Evolutionary conservation across 2,888 invertebrate genomes (phyloP).

Genomic region (Scaptomyza caliginosa): DNA sequence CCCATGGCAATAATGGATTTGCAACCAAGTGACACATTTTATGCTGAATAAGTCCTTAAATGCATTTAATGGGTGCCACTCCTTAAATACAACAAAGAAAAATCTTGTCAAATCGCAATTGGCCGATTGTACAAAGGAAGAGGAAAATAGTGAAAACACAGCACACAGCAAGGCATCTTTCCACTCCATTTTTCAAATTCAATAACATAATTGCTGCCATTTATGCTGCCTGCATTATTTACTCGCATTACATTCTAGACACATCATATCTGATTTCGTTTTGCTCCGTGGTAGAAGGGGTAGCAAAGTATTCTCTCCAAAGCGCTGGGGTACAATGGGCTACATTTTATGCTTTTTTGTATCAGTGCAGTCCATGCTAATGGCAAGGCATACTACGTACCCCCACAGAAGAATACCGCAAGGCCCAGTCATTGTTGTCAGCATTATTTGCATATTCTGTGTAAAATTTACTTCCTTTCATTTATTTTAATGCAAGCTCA

Average conservation of each 20-base stretch:
- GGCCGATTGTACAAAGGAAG: slow-evolving; percentile 8
- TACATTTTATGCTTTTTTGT: slow-evolving; percentile 43
- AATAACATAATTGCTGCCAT: slow-evolving; percentile 71
- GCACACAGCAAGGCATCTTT: slow-evolving; percentile 8
- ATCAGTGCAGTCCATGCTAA: slow-evolving; percentile 65
- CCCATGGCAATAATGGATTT: too few relatives aligned
- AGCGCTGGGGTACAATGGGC: slow-evolving; percentile 34
- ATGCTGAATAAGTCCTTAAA: background rate
- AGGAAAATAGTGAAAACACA: background rate
- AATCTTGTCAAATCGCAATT: slow-evolving; percentile 12
- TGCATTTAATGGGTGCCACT: slow-evolving; percentile 16
- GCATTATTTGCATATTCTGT: slow-evolving; percentile 77
- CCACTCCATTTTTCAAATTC: slow-evolving; percentile 42
- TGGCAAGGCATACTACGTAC: slow-evolving; percentile 37
- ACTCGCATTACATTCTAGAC: slow-evolving; percentile 36
- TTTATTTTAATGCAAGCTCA: slow-evolving; percentile 59
- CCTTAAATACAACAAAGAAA: slow-evolving; percentile 8
- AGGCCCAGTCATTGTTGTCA: slow-evolving; percentile 65
- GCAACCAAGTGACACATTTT: background rate
- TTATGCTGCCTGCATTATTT: slow-evolving; percentile 59
- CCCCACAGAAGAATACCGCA: slow-evolving; percentile 5
- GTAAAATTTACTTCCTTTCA: slow-evolving; percentile 71
- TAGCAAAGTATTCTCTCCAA: background rate
- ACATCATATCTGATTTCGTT: slow-evolving; percentile 66
- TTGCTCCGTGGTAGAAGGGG: background rate